These are phyloP conservation scores for Netelia fuscicornis DNA, from an alignment of 2,888 invertebrate genomes.

Conservation along the genomic window DNA sequence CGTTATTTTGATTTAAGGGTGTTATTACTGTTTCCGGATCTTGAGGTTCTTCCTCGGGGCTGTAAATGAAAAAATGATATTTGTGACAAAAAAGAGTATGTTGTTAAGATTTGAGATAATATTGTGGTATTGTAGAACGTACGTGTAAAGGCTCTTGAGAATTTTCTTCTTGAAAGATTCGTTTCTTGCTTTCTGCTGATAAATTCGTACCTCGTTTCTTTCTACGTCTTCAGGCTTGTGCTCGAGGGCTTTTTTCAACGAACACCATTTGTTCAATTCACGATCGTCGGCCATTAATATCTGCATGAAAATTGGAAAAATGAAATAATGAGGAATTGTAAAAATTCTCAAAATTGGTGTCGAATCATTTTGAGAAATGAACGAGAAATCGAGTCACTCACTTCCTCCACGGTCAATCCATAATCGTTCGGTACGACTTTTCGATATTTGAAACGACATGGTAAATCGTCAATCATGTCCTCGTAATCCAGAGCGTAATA, in stretches of 20 bases:
- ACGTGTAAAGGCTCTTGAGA: slow-evolving; percentile 91
- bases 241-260: slow-evolving; percentile 94
- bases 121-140: slow-evolving; percentile 72
- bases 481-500: slow-evolving; percentile 98
- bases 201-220: slow-evolving; percentile 91
- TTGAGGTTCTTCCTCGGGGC: slow-evolving; percentile 78
- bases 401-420: slow-evolving; percentile 96
- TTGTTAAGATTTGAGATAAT: neutral
- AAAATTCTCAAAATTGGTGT: neutral
- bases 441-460: slow-evolving; percentile 97
- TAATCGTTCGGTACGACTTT: slow-evolving; percentile 95
- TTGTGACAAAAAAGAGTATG: neutral
- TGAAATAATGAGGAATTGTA: neutral
- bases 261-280: slow-evolving; percentile 98
- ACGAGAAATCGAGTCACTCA: slow-evolving; percentile 81
- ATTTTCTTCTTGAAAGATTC: slow-evolving; percentile 91
- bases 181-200: slow-evolving; percentile 91
- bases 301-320: slow-evolving; percentile 84
- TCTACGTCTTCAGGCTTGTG: slow-evolving; percentile 92
- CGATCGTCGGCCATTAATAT: slow-evolving; percentile 96
- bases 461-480: slow-evolving; percentile 96
- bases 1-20: slow-evolving; percentile 27
- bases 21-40: slow-evolving; percentile 46
- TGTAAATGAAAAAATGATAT: slow-evolving; percentile 20
- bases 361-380: neutral